phyloP scores from a whole-genome alignment of 1,140 invertebrate genomes.

The Conus betulinus region DNA sequence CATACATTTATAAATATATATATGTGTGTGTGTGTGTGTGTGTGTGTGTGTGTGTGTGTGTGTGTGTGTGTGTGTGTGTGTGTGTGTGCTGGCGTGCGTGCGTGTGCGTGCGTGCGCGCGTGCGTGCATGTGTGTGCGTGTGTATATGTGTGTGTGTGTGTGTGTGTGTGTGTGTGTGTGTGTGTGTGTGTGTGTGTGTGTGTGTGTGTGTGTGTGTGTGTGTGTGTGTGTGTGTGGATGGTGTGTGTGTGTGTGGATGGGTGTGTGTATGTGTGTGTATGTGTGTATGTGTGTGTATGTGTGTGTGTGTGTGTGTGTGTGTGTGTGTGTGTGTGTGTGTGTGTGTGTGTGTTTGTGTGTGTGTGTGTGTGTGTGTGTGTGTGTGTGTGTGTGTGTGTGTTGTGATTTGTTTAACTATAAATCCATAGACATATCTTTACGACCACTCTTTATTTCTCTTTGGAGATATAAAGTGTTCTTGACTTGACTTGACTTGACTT shows the following conservation, averaged over 20 bases:
- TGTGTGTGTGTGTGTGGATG: not conserved
- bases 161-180: not conserved
- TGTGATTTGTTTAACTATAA: not conserved
- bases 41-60: not conserved
- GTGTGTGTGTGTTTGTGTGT: not conserved
- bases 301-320: conserved; percentile 1
- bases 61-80: not conserved
- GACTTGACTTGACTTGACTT: too few relatives aligned
- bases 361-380: not conserved
- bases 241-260: not conserved
- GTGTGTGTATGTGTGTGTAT: not conserved
- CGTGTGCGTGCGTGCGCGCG: not conserved
- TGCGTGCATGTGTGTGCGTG: not conserved
- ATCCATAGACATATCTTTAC: too few relatives aligned
- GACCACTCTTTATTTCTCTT: too few relatives aligned
- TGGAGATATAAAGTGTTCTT: too few relatives aligned
- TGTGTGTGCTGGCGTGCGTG: not conserved
- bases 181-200: not conserved
- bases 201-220: not conserved
- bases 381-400: not conserved
- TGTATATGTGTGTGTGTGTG: not conserved
- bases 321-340: not conserved
- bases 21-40: not conserved
- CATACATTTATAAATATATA: too few relatives aligned
- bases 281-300: not conserved